A percentile compares a stretch with the other conserved stretches of the same genome.
Evolutionary conservation across 2,113 vertebrate species (phyloP).

Genomic region (Glaucomys volans): DNA sequence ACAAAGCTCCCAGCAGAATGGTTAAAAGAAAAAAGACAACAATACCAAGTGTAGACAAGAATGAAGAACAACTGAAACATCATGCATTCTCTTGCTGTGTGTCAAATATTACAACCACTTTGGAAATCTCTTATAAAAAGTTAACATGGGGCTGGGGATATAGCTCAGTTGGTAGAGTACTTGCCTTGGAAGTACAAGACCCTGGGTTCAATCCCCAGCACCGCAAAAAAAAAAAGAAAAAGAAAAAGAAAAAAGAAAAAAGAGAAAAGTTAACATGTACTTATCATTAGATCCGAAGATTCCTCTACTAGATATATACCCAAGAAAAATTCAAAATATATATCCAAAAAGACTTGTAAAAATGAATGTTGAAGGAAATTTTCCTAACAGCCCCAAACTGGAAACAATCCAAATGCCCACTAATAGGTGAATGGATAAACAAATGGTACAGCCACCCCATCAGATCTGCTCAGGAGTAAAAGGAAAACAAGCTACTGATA

Average conservation of each 20-base stretch:
- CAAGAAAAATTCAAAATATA: slow-evolving; percentile 29
- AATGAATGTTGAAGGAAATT: not conserved
- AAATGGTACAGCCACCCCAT: not conserved
- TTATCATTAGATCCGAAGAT: not conserved
- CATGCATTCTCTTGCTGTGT: no score
- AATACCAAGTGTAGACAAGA: not conserved
- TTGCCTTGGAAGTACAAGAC: no score
- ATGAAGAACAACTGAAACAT: not conserved
- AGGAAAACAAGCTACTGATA: not conserved
- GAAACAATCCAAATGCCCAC: not conserved
- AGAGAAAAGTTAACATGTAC: not conserved
- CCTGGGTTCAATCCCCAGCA: no score
- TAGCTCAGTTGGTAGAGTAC: no score
- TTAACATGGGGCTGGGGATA: no score
- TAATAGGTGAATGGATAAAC: not conserved
- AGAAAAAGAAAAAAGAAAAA: no score
- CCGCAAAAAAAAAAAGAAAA: no score
- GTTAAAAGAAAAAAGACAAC: not conserved
- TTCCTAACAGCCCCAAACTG: not conserved
- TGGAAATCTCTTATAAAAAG: slow-evolving; percentile 44
- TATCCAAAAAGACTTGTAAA: not conserved
- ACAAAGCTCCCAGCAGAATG: not conserved
- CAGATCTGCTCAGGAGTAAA: not conserved
- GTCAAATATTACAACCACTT: not conserved
- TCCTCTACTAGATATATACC: not conserved